These are phyloP conservation scores for Lasioglossum villosulum DNA, from an alignment of 2,888 invertebrate species.

Conservation along the genomic window DNA sequence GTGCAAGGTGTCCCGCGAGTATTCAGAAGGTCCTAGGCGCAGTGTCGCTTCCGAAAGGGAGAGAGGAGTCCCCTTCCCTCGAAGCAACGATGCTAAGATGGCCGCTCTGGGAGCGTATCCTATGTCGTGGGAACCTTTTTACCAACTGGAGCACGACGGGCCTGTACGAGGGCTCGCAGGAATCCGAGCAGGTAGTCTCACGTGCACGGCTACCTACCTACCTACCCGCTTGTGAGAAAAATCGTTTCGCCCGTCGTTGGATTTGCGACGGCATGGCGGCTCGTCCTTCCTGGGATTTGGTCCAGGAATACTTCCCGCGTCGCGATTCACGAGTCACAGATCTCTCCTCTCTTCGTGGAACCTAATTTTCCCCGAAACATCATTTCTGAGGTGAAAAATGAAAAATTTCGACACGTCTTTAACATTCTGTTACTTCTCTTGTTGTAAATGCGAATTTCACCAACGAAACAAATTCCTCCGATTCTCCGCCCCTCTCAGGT, in stretches of 20 bases:
- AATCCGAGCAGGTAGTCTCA: constrained; percentile 80
- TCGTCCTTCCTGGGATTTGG: constrained; percentile 66
- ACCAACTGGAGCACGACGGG: constrained; percentile 82
- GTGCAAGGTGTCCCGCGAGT: constrained; percentile 49
- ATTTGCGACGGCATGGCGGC: constrained; percentile 73
- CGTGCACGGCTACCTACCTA: constrained; percentile 72
- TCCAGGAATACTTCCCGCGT: constrained; percentile 39
- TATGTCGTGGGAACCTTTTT: constrained; percentile 84
- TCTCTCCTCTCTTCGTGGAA: background rate
- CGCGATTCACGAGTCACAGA: background rate
- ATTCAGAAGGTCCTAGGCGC: constrained; percentile 43
- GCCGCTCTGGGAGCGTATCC: constrained; percentile 74
- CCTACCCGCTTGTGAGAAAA: constrained; percentile 74
- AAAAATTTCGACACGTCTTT: too few relatives aligned
- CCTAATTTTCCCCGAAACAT: background rate
- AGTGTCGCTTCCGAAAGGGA: constrained; percentile 51
- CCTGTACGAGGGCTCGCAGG: constrained; percentile 66
- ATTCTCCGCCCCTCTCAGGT: background rate
- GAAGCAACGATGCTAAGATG: constrained; percentile 71
- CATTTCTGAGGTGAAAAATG: background rate
- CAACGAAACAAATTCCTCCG: background rate
- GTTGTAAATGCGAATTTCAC: too few relatives aligned
- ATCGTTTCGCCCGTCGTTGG: constrained; percentile 71
- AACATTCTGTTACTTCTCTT: too few relatives aligned
- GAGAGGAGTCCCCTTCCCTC: constrained; percentile 54